phyloP scores from a whole-genome alignment of 2,888 invertebrate species.

The Lypha dubia region DNA sequence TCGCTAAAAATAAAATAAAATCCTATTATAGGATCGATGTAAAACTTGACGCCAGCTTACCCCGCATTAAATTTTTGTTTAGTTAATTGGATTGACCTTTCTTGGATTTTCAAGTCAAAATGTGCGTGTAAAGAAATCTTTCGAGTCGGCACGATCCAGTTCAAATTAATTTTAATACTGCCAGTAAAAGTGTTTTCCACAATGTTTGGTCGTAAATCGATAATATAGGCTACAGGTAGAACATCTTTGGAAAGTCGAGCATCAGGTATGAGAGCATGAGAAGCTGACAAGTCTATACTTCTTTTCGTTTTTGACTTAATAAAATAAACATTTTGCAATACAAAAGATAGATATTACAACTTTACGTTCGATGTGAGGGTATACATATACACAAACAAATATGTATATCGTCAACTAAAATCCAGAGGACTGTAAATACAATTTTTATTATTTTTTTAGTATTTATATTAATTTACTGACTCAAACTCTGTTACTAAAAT shows the following conservation, averaged over 20 bases:
- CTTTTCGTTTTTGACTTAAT: conserved; percentile 83
- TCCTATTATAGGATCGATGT: neutral
- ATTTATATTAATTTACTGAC: no score
- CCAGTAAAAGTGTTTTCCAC: conserved; percentile 88
- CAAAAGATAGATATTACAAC: neutral
- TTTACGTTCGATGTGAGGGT: no score
- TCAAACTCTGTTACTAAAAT: no score
- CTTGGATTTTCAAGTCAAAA: conserved; percentile 86
- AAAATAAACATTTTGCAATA: neutral
- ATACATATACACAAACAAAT: no score
- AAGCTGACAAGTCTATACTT: conserved; percentile 89
- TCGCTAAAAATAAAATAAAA: conserved; percentile 36
- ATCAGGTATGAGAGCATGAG: conserved; percentile 87
- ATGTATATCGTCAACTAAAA: no score
- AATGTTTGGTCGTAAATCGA: conserved; percentile 88
- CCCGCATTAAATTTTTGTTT: conserved; percentile 19
- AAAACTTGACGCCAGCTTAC: conserved; percentile 9
- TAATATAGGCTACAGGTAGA: conserved; percentile 87
- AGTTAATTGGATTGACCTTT: conserved; percentile 84
- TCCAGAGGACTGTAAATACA: no score
- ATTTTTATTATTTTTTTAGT: no score
- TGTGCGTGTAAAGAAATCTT: conserved; percentile 88
- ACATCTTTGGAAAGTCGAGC: conserved; percentile 86
- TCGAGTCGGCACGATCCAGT: conserved; percentile 86
- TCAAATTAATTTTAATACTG: conserved; percentile 87